Conservation (phyloP, 2,113 vertebrate species). For the Hemicordylus capensis region DNA sequence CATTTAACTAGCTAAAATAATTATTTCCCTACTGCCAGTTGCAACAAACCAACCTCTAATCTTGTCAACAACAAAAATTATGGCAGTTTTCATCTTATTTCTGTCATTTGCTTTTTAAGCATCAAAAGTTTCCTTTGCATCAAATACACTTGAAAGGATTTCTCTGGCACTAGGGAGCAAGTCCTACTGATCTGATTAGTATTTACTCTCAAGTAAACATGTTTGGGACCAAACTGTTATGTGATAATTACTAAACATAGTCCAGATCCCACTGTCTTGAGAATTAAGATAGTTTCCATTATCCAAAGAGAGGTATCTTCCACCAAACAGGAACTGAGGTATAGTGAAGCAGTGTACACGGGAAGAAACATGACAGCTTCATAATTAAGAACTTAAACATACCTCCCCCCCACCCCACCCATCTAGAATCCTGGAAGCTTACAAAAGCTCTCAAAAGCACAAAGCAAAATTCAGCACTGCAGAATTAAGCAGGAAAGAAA, state of each 20-base stretch:
- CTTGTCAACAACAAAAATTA: neutral
- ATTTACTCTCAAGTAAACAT: neutral
- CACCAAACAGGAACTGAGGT: neutral
- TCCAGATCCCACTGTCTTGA: neutral
- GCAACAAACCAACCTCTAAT: neutral
- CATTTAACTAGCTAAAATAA: neutral
- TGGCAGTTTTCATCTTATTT: neutral
- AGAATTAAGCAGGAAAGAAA: neutral
- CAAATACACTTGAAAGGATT: neutral
- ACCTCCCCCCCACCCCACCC: neutral
- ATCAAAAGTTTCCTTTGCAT: slow-evolving; percentile 1
- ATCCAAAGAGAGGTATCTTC: slow-evolving; percentile 4
- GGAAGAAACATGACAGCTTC: neutral
- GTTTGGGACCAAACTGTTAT: neutral
- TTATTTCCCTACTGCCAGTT: neutral
- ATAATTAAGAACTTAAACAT: slow-evolving; percentile 9
- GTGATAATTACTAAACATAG: neutral
- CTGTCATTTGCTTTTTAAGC: neutral
- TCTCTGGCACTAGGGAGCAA: neutral
- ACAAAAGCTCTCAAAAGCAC: slow-evolving; percentile 21
- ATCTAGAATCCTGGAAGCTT: slow-evolving; percentile 5
- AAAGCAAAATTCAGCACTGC: slow-evolving; percentile 26
- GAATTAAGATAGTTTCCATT: slow-evolving; percentile 14
- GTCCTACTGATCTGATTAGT: neutral
- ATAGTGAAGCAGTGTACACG: neutral